These are phyloP conservation scores for Nannoperca australis DNA, from an alignment of 2,797 vertebrate species.

Conservation along the genomic window DNA sequence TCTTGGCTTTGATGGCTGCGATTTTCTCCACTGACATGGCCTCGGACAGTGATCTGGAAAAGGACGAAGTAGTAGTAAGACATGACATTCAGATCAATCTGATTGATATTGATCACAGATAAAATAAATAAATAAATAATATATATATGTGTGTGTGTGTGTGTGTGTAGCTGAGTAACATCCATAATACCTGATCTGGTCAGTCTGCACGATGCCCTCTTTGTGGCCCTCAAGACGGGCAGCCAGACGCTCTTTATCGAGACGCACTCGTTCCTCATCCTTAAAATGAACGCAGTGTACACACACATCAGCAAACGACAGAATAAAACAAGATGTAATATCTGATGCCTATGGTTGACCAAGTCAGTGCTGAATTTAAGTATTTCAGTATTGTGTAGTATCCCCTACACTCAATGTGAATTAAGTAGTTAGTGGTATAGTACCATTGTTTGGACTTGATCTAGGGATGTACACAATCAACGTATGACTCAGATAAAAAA, in stretches of 20 bases:
- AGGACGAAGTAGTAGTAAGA: not conserved
- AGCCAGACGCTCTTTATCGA: slow-evolving; percentile 97
- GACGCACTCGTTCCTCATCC: slow-evolving; percentile 98
- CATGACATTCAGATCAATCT: too few relatives aligned
- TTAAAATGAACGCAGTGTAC: slow-evolving; percentile 65
- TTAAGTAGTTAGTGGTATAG: not conserved
- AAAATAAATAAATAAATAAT: too few relatives aligned
- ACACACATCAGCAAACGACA: not conserved
- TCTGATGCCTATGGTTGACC: not conserved
- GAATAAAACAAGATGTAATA: not conserved
- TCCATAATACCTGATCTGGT: slow-evolving; percentile 93
- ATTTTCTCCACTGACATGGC: slow-evolving; percentile 99
- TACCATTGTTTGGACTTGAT: not conserved
- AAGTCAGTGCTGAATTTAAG: not conserved
- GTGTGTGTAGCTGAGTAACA: not conserved
- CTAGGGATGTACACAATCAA: too few relatives aligned
- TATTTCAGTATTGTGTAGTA: not conserved
- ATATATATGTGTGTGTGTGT: too few relatives aligned
- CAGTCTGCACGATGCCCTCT: slow-evolving; percentile 97
- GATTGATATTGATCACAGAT: too few relatives aligned
- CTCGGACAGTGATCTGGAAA: slow-evolving; percentile 94
- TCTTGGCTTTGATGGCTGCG: slow-evolving; percentile 99
- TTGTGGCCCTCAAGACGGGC: slow-evolving; percentile 98
- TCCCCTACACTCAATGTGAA: not conserved
- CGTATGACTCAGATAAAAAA: not conserved